Percentiles rank a stretch among this genome's conserved stretches.
Evolutionary conservation across 2,113 vertebrate genomes (phyloP).

Genomic region (Aspidoscelis tigris): DNA sequence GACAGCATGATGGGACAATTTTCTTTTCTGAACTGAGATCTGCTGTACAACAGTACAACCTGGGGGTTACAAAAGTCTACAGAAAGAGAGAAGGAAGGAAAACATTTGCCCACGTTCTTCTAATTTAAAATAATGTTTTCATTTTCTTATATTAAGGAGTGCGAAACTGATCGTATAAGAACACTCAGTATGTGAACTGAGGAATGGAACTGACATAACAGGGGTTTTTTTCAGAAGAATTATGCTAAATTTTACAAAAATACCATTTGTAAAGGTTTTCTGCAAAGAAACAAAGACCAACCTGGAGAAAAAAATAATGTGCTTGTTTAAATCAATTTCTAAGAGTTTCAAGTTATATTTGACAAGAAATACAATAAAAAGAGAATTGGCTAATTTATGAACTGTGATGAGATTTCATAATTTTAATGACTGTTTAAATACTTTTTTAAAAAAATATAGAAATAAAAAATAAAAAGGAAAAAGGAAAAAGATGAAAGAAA

Average conservation of each 20-base stretch:
- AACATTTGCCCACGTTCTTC: slow-evolving; percentile 1
- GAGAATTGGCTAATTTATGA: too few species aligned
- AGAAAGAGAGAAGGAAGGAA: background rate
- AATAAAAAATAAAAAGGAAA: too few species aligned
- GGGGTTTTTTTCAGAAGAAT: slow-evolving; percentile 35
- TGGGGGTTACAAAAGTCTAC: background rate
- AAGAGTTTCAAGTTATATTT: background rate
- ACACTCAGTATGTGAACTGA: background rate
- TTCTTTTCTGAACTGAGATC: slow-evolving; percentile 7
- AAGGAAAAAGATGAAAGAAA: too few species aligned
- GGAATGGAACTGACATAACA: slow-evolving; percentile 25
- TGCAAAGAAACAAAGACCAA: slow-evolving; percentile 32
- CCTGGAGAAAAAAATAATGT: background rate
- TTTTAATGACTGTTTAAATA: too few species aligned
- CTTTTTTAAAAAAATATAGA: too few species aligned
- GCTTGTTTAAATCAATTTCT: slow-evolving; percentile 50
- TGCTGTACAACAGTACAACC: background rate
- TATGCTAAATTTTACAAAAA: slow-evolving; percentile 53
- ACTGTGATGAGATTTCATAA: too few species aligned
- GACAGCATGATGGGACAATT: background rate
- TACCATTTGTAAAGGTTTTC: slow-evolving; percentile 57
- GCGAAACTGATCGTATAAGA: slow-evolving; percentile 39
- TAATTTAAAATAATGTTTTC: slow-evolving; percentile 16
- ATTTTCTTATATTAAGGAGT: background rate
- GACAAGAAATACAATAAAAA: background rate